A percentile compares a stretch with the other conserved stretches of the same genome.
These are phyloP conservation scores for Probosciger aterrimus DNA, from an alignment of 2,113 vertebrate species.

Conservation along the genomic window DNA sequence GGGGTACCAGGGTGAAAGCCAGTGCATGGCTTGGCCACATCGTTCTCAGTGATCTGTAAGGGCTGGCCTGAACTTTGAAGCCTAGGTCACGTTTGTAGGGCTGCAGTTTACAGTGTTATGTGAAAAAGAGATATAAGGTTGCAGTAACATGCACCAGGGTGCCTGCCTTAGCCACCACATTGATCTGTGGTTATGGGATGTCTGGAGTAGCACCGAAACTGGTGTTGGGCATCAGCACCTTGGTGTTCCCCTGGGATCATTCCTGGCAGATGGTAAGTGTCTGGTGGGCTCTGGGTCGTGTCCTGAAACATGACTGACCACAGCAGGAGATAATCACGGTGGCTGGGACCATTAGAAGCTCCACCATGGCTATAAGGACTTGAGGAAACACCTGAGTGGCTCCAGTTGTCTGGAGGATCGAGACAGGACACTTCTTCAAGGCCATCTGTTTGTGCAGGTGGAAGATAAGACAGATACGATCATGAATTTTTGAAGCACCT, in stretches of 20 bases:
- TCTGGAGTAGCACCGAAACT: neutral
- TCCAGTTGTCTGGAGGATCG: neutral
- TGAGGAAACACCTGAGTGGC: neutral
- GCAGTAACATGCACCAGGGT: fast-evolving
- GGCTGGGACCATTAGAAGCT: neutral
- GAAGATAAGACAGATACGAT: conserved; percentile 30
- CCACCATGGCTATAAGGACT: neutral
- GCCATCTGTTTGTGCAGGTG: neutral
- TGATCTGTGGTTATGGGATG: neutral
- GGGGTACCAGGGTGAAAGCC: neutral
- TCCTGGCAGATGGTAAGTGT: neutral
- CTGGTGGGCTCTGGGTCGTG: neutral
- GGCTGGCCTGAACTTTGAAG: neutral
- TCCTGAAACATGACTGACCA: neutral
- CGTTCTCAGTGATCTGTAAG: neutral
- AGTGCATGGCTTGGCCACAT: neutral
- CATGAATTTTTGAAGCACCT: conserved; percentile 42
- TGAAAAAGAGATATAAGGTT: neutral
- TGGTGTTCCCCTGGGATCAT: neutral
- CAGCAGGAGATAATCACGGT: fast-evolving
- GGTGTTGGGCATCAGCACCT: neutral
- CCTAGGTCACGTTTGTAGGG: fast-evolving
- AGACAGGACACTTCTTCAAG: neutral
- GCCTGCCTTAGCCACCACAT: fast-evolving
- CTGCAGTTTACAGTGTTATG: neutral